A percentile compares a stretch with the other conserved stretches of the same genome.
These are phyloP conservation scores for Sinocyclocheilus rhinocerous DNA, from an alignment of 2,113 vertebrate species.

Conservation along the genomic window DNA sequence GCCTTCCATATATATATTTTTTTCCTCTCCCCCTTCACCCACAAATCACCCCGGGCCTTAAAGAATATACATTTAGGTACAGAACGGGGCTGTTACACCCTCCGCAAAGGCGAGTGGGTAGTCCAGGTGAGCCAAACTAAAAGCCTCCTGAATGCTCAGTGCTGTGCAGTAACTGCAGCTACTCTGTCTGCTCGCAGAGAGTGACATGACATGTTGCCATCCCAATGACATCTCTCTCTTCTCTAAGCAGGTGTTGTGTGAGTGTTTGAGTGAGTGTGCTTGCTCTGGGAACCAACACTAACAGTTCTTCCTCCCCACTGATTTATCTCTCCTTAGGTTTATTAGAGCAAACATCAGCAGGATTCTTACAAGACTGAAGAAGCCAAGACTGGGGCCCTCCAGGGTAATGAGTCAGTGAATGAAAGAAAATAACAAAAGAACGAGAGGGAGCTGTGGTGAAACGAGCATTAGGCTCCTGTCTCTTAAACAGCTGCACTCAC, in stretches of 20 bases:
- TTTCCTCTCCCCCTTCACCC: slow-evolving; percentile 15
- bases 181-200: slow-evolving; percentile 72
- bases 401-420: slow-evolving; percentile 99
- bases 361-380: slow-evolving; percentile 94
- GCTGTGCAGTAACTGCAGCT: slow-evolving; percentile 62
- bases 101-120: slow-evolving; percentile 92
- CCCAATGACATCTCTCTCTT: slow-evolving; percentile 81
- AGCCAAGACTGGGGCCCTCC: slow-evolving; percentile 89
- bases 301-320: slow-evolving; percentile 98
- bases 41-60: slow-evolving; percentile 45
- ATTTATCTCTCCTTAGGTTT: slow-evolving; percentile 99
- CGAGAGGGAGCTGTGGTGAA: slow-evolving; percentile 67
- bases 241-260: slow-evolving; percentile 72
- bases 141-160: slow-evolving; percentile 82
- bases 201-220: slow-evolving; percentile 80
- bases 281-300: slow-evolving; percentile 85
- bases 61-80: slow-evolving; percentile 78
- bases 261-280: slow-evolving; percentile 38
- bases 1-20: slow-evolving; percentile 27
- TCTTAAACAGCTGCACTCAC: slow-evolving; percentile 75
- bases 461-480: slow-evolving; percentile 81
- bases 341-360: slow-evolving; percentile 95
- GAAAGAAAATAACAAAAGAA: slow-evolving; percentile 61
- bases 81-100: slow-evolving; percentile 80
- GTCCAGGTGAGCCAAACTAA: slow-evolving; percentile 94